phyloP scores from a whole-genome alignment of 1,140 invertebrate species.

The Notospermus geniculatus region DNA sequence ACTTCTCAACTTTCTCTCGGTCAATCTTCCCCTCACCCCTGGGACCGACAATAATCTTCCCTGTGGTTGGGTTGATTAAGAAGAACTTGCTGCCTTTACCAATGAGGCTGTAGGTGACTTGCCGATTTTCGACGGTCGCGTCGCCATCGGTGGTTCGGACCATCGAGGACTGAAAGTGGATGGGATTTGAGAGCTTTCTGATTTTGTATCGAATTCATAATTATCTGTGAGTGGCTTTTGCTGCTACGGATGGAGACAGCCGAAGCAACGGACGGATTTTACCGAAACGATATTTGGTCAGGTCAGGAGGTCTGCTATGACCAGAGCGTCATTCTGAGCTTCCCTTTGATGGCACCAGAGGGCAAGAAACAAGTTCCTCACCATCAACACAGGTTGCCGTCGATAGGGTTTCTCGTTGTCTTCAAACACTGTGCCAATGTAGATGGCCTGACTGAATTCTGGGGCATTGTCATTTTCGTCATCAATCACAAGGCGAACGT shows the following conservation, averaged over 20 bases:
- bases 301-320: too few species aligned
- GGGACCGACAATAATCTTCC: neutral
- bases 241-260: too few species aligned
- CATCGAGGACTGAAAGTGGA: conserved; percentile 3
- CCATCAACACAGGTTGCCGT: conserved; percentile 1
- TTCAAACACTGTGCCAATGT: neutral
- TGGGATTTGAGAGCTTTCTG: too few species aligned
- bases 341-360: too few species aligned
- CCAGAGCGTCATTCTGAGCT: too few species aligned
- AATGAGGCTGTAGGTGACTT: neutral
- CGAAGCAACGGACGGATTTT: too few species aligned
- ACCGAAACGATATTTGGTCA: too few species aligned
- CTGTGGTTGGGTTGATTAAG: conserved; percentile 7
- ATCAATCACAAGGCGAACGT: too few species aligned
- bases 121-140: conserved; percentile 1
- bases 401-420: neutral
- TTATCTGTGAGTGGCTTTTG: too few species aligned
- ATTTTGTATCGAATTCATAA: too few species aligned
- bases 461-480: too few species aligned
- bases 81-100: conserved; percentile 6
- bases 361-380: too few species aligned
- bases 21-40: conserved; percentile 8
- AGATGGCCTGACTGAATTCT: neutral
- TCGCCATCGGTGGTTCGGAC: conserved; percentile 12
- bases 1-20: conserved; percentile 5